Evolutionary conservation across 2,797 vertebrate species (phyloP), one percentile per base, ranked within the genome.

Genomic region (Mionectes olivaceus): DNA sequence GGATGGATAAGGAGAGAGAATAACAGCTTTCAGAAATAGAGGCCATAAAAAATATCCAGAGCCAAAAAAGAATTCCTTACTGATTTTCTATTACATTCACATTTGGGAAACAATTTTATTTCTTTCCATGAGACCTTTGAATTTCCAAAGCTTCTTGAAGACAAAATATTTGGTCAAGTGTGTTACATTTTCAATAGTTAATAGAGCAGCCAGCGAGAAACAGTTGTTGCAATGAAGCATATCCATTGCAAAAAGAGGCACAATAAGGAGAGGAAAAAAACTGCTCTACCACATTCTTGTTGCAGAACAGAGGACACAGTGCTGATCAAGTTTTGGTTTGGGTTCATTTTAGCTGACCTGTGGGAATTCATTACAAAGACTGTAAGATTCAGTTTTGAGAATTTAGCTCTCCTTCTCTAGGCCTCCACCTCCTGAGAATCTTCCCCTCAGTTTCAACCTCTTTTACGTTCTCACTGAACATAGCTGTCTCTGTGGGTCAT

Each of bases 401-500:
- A 80, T 75, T 77, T 44, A 10, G 30, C 43, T 78, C 43, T 94
- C 85, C 79, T 93, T 67, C 65, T 81, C 43, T 22, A 81, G 74
- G 77, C 91, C 81, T 95, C 88, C 74, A 52, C 87, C 95, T 95
- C 93, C 52, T 79, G 92, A 92, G 93, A 87, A 67, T 63, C 63
- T 47, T 92, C 55, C 74, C 63, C 90, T 64, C 63, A 33, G 63
- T 93, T 93, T 95, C 86, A 92, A 91, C 67, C 35, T 81, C 83
- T 86, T 73, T 19, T 3, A 52, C 2, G 1, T 9, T 79, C 39
- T 79, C 67, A 47, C 57, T n/a, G 67, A 87, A 59, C 74, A 60
- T 69, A 84, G 77, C 70, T 79, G 44, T 49, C 86, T 91, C 89
- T 67, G 35, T 69, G 93, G 90, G 90, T 96, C 96, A 96, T 43